Base-by-base conservation (phyloP, 1,140 invertebrate species). In the Drosophila triauraria region DNA sequence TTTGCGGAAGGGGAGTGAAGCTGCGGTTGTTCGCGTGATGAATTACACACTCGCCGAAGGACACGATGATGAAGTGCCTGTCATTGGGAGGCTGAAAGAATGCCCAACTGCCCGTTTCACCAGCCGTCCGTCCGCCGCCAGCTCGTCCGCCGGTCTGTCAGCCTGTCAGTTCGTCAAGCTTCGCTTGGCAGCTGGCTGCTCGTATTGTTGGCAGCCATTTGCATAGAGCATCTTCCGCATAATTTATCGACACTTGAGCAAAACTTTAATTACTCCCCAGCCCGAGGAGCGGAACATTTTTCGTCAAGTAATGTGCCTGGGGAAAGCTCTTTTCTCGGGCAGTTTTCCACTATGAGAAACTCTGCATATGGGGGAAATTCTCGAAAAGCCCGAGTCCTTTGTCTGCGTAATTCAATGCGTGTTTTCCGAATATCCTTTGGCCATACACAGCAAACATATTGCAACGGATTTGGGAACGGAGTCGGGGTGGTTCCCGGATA, bases 1-100 rank as follows among this genome's bases (percentile, higher is more conserved):
- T 72, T 54, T 61, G 63, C 38, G 23, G 56, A 27, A 20, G 40
- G 32, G 12, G 42, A 56, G 56, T 51, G 80, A 67, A 60, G 78
- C 78, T 90, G 85, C 71, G 86, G 85, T 85, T 91, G 85, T 84
- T 91, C 85, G 85, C 85, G 86, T 90, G 85, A 90, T 90, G 85
- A 90, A 90, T 90, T 90, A 90, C 85, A 90, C 75, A 85, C 86
- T 82, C 85, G 85, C 86, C 85, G 86, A 90, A 90, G 85, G 85
- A 90, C 85, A 91, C 75, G 82, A 91, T 90, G 85, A 90, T 90
- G 85, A 91, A 90, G 85, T 90, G 85, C 82, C 86, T 90, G 85
- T 90, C 85, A 90, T 91, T 90, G 75, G 67, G 69, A 91, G 88
- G 78, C 85, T 74, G 75, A 90, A 90, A 90, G 85, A 90, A 90